A percentile compares a stretch with the other conserved stretches of the same genome.
Conservation (phyloP, 92 coral and sea anemone genomes). For the Pocillopora meandrina region DNA sequence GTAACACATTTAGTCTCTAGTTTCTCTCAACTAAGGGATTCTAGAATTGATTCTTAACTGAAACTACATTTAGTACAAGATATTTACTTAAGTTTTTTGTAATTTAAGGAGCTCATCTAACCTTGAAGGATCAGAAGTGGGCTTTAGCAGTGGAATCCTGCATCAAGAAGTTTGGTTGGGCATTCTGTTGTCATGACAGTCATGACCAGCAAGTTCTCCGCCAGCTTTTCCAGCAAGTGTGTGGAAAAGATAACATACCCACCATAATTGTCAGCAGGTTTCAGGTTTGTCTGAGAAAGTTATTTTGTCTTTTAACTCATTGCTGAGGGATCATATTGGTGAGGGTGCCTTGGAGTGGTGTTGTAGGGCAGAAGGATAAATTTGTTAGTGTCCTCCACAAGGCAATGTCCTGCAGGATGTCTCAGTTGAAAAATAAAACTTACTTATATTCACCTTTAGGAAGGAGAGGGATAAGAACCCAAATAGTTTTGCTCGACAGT, state of each 20-base stretch:
- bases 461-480: too few relatives aligned
- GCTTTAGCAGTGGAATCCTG: conserved; percentile 89
- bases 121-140: conserved; percentile 78
- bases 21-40: too few relatives aligned
- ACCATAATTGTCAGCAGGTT: conserved; percentile 81
- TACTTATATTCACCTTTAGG: too few relatives aligned
- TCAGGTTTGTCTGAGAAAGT: conserved; percentile 52
- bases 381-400: too few relatives aligned
- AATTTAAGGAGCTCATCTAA: conserved; percentile 76
- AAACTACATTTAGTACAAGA: background rate
- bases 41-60: too few relatives aligned
- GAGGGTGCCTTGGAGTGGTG: too few relatives aligned
- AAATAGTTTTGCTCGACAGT: too few relatives aligned
- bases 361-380: too few relatives aligned
- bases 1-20: too few relatives aligned
- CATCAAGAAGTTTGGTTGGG: conserved; percentile 73
- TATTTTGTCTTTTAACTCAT: background rate
- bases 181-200: conserved; percentile 87
- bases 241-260: conserved; percentile 67
- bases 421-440: too few relatives aligned
- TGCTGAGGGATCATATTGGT: too few relatives aligned
- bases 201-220: conserved; percentile 76
- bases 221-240: conserved; percentile 66
- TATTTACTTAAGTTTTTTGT: background rate
- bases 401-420: too few relatives aligned